Percentiles rank a stretch among this genome's conserved stretches.
Conservation (phyloP, 2,888 invertebrate genomes). For the Biston betularia region DNA sequence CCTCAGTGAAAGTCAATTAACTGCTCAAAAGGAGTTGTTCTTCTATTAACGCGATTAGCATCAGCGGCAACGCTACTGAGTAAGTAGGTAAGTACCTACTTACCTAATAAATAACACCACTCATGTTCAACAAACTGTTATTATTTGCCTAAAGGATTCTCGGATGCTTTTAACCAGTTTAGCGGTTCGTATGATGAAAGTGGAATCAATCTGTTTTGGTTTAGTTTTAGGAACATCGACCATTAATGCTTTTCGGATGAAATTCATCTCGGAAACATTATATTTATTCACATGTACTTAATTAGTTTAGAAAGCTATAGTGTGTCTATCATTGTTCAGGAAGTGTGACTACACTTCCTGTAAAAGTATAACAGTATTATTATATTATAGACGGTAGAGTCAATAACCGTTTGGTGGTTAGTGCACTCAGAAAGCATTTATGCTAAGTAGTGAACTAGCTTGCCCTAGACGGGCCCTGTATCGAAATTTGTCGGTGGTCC, state of each 20-base stretch:
- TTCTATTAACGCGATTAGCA: conserved; percentile 45
- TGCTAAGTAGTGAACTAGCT: no score
- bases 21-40: conserved; percentile 55
- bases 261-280: conserved; percentile 13
- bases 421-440: background rate
- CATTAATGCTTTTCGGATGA: conserved; percentile 5
- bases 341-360: conserved; percentile 6
- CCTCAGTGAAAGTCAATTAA: conserved; percentile 73
- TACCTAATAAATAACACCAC: no score
- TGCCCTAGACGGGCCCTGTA: no score
- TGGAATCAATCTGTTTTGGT: background rate
- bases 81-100: background rate
- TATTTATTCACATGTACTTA: conserved; percentile 2
- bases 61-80: conserved; percentile 15
- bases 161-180: no score
- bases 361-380: background rate
- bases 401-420: background rate
- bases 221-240: background rate
- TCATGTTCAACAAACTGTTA: no score
- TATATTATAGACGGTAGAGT: background rate
- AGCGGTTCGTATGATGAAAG: no score
- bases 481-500: no score
- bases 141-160: no score
- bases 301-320: conserved; percentile 23
- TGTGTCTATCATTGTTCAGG: conserved; percentile 1